Evolutionary conservation across 23 tunicate species (phyloP).

Genomic region (Botrylloides violaceus): DNA sequence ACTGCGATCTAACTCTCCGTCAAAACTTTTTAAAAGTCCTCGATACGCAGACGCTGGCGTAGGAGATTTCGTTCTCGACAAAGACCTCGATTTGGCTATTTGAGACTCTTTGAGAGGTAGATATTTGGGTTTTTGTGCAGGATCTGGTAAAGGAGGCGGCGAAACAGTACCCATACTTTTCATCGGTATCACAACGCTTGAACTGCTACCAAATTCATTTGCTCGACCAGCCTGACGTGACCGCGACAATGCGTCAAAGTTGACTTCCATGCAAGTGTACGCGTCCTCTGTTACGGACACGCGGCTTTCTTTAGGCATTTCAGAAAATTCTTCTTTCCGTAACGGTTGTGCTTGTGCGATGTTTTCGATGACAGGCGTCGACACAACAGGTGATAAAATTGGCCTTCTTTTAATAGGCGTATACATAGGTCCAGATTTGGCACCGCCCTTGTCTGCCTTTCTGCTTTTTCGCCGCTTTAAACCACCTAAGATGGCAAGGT

Average conservation of each 20-base stretch:
- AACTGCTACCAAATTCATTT: neutral
- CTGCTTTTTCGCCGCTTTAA: neutral
- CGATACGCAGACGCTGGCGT: conserved; percentile 10
- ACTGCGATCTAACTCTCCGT: conserved; percentile 19
- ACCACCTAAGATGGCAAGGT: neutral
- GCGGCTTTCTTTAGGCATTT: neutral
- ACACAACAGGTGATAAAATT: conserved; percentile 9
- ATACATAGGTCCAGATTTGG: neutral
- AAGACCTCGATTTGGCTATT: neutral
- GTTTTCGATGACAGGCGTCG: conserved; percentile 4
- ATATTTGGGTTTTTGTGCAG: neutral
- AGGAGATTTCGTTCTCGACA: neutral
- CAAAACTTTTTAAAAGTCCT: neutral
- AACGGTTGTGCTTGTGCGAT: conserved; percentile 1
- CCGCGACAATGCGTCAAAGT: conserved; percentile 4
- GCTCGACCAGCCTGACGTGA: neutral
- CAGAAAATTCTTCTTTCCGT: neutral
- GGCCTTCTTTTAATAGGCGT: conserved; percentile 6
- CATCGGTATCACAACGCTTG: neutral
- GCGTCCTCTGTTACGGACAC: conserved; percentile 5
- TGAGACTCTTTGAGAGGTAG: neutral
- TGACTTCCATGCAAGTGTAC: conserved; percentile 23
- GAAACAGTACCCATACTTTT: neutral
- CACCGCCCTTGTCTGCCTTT: neutral
- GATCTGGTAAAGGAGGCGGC: conserved; percentile 1